Evolutionary conservation across 2,797 vertebrate genomes (phyloP), one percentile per base, ranked within the genome.

Genomic region (Gymnothorax reevesii): DNA sequence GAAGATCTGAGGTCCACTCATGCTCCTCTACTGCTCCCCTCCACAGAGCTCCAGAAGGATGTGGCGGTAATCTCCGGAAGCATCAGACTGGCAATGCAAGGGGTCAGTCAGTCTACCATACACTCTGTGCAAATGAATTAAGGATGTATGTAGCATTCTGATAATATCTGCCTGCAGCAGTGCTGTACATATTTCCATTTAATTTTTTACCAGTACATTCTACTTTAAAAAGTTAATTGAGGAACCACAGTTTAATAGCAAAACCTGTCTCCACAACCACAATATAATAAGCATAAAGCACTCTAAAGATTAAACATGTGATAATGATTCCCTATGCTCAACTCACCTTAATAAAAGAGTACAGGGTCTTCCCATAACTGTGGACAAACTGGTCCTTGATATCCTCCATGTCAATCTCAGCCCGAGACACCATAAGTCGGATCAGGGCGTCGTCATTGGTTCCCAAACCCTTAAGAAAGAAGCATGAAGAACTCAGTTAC

Each of bases 341-440:
- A 12, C 94, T 94, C 83, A 99, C 99, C 97, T 99, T 98, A 87
- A 99, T 99, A 94, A 99, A 99, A 87, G 98, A 99, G 93, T 97
- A 62, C 0, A 99, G 96, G 0, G 97, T 98, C 91, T 99, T 99
- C 55, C 97, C 97, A 0, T 99, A 99, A 91, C 95, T 93, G 92
- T 96, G 95, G 91, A 95, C 94, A 93, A 99, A 99, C 89, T 97
- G 93, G 0, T 91, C 94, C 86, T 98, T 96, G 89, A 99, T 99
- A 89, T 99, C 95, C 89, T 97, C 83, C 99, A 99, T 98, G 92
- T 99, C 99, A 0, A 98, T 92, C 90, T 99, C 99, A 0, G 96
- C 96, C 77, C 98, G 96, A 27, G 98, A 94, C n/a, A 99, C 97
- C 98, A 99, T 98, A 90, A 97, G 95, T 91, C 99, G 94, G 89